Conservation (phyloP, 2,113 vertebrate species). For the Morone saxatilis region DNA sequence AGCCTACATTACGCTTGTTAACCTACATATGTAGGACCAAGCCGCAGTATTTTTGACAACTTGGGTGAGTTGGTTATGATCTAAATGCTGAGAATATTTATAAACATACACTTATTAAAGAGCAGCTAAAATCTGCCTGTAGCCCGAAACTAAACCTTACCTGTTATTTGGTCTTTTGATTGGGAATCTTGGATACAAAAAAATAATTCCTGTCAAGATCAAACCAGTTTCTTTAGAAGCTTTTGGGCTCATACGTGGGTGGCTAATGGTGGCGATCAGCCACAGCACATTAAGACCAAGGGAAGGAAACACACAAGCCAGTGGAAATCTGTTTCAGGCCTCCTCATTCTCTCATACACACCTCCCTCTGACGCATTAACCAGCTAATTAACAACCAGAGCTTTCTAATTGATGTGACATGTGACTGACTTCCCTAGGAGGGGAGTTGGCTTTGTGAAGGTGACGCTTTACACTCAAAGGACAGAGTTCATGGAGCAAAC, state of each 20-base stretch:
- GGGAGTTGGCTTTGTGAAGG: slow-evolving; percentile 5
- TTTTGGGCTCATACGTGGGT: not conserved
- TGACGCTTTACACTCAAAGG: slow-evolving; percentile 14
- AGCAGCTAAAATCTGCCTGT: too few relatives aligned
- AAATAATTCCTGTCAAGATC: not conserved
- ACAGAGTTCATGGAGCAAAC: slow-evolving; percentile 46
- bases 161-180: too few relatives aligned
- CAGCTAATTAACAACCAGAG: slow-evolving; percentile 35
- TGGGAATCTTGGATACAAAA: too few relatives aligned
- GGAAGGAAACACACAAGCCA: not conserved
- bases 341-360: not conserved
- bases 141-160: too few relatives aligned
- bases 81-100: too few relatives aligned
- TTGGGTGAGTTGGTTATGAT: too few relatives aligned
- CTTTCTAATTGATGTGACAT: slow-evolving; percentile 58
- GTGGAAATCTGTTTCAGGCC: not conserved
- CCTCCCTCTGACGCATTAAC: slow-evolving; percentile 12
- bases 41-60: too few relatives aligned
- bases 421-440: slow-evolving; percentile 29
- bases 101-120: too few relatives aligned
- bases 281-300: not conserved
- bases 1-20: too few relatives aligned
- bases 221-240: not conserved
- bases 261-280: not conserved
- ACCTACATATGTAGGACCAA: too few relatives aligned